A percentile compares a stretch with the other conserved stretches of the same genome.
Evolutionary conservation across 2,888 invertebrate species (phyloP).

Genomic region (Amaurobius ferox): DNA sequence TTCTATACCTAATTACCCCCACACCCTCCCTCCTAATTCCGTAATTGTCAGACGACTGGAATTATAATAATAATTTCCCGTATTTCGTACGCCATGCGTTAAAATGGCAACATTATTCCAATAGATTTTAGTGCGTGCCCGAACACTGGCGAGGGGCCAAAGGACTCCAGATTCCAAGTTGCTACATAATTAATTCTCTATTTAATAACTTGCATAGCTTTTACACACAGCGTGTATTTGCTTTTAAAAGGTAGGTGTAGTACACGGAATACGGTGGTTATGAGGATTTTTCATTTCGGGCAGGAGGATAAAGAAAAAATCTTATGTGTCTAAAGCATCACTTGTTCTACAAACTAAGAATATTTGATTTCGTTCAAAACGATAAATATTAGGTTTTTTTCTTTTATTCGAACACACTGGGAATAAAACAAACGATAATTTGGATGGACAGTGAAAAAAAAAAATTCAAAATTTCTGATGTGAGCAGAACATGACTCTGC

Average conservation of each 20-base stretch:
- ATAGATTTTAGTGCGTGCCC: slow-evolving; percentile 23
- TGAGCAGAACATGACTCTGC: no score
- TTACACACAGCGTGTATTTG: slow-evolving; percentile 57
- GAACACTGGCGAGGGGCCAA: not conserved
- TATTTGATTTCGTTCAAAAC: no score
- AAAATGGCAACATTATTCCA: slow-evolving; percentile 51
- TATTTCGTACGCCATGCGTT: slow-evolving; percentile 7
- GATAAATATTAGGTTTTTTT: no score
- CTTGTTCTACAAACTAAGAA: no score
- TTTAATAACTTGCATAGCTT: slow-evolving; percentile 51
- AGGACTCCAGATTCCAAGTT: slow-evolving; percentile 25
- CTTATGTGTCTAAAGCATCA: no score
- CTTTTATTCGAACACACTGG: no score
- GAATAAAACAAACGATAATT: no score
- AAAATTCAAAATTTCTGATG: no score
- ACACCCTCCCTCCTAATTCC: not conserved
- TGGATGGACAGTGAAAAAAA: no score
- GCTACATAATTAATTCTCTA: slow-evolving; percentile 59
- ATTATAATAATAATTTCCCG: slow-evolving; percentile 12
- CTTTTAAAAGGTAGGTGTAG: slow-evolving; percentile 57
- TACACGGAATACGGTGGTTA: not conserved
- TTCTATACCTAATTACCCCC: not conserved
- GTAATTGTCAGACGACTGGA: not conserved
- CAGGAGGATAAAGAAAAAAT: no score
- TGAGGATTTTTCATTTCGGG: no score